These are phyloP conservation scores for Ichneumon xanthorius DNA, from an alignment of 2,888 invertebrate species.

Conservation along the genomic window DNA sequence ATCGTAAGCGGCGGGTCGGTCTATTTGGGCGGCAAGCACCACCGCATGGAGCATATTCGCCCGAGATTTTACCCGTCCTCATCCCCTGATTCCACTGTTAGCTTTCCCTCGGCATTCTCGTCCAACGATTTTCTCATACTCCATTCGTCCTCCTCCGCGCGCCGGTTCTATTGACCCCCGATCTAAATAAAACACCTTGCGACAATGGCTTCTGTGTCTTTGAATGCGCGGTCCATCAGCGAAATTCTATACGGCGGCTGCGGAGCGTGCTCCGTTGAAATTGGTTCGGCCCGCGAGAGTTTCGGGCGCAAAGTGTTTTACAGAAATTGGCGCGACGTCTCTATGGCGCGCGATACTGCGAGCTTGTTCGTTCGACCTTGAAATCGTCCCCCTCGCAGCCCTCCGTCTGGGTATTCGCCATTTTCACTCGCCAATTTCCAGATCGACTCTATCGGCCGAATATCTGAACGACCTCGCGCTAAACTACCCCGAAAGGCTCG, in stretches of 20 bases:
- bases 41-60: too few relatives aligned
- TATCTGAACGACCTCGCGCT: constrained; percentile 57
- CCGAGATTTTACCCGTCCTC: too few relatives aligned
- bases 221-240: background rate
- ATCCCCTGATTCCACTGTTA: constrained; percentile 1
- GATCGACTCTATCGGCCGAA: constrained; percentile 43
- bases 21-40: too few relatives aligned
- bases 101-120: constrained; percentile 25
- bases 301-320: background rate
- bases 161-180: constrained; percentile 73
- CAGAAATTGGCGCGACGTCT: constrained; percentile 15
- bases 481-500: constrained; percentile 60
- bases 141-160: constrained; percentile 18
- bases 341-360: constrained; percentile 7
- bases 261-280: background rate
- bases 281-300: background rate
- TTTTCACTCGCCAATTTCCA: constrained; percentile 26
- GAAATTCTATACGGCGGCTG: too few relatives aligned
- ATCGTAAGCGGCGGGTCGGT: too few relatives aligned
- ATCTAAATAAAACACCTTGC: constrained; percentile 78
- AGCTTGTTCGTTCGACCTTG: constrained; percentile 14
- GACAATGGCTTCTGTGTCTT: constrained; percentile 67
- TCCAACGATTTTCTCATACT: constrained; percentile 11
- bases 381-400: background rate
- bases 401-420: constrained; percentile 19